These are phyloP conservation scores for Serilophus lunatus DNA, from an alignment of 2,113 vertebrate species.

Conservation along the genomic window DNA sequence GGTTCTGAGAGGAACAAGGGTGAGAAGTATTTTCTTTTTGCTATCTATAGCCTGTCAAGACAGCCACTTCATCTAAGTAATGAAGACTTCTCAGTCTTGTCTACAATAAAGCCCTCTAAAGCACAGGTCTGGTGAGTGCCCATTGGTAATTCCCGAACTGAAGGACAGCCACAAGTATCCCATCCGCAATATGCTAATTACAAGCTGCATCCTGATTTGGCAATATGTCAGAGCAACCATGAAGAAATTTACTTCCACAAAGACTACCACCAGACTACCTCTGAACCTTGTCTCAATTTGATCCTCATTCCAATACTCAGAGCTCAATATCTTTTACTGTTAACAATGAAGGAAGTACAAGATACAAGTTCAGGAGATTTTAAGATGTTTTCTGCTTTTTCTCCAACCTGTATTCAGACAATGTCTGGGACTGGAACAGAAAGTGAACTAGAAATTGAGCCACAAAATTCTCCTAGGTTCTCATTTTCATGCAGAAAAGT, in stretches of 20 bases:
- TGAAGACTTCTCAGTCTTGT: background rate
- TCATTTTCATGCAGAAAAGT: background rate
- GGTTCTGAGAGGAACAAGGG: background rate
- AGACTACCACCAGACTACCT: background rate
- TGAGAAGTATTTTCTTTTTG: background rate
- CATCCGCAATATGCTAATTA: background rate
- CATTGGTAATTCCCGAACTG: background rate
- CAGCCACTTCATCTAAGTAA: background rate
- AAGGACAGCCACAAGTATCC: background rate
- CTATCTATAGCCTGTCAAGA: background rate
- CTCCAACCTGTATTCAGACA: background rate
- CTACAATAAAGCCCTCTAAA: background rate
- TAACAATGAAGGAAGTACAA: background rate
- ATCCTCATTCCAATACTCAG: background rate
- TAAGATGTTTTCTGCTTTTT: background rate
- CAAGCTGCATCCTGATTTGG: background rate
- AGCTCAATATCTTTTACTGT: background rate
- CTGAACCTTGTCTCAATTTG: background rate
- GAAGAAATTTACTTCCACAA: background rate
- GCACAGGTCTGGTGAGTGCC: fast-evolving
- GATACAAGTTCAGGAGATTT: background rate
- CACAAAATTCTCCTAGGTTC: background rate
- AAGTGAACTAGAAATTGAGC: background rate
- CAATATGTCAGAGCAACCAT: background rate
- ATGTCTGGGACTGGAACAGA: background rate